phyloP scores from a whole-genome alignment of 2,113 vertebrate genomes.

The Ploceus nigricollis region DNA sequence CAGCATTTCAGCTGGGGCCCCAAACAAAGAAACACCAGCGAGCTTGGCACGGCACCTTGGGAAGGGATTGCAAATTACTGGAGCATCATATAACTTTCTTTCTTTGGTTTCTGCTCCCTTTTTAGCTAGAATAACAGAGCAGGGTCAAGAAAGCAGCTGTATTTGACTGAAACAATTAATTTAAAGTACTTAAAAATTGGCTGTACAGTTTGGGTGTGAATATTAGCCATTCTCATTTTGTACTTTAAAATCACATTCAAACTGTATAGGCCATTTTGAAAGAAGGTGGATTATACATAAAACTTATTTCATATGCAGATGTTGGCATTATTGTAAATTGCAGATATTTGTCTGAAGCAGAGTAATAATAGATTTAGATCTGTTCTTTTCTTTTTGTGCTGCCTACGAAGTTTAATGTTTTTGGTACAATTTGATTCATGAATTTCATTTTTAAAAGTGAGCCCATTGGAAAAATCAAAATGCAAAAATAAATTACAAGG shows the following conservation, averaged over 20 bases:
- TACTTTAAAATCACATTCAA: background rate
- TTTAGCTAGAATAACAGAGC: constrained; percentile 14
- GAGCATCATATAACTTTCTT: constrained; percentile 44
- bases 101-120: constrained; percentile 34
- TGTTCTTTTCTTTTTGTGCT: background rate
- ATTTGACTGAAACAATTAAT: constrained; percentile 26
- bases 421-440: background rate
- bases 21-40: background rate
- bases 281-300: background rate
- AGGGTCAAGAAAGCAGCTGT: constrained; percentile 8
- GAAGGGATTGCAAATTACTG: constrained; percentile 55
- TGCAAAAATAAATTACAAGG: background rate
- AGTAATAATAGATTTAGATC: background rate
- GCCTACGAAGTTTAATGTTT: background rate
- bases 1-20: constrained; percentile 19
- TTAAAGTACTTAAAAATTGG: background rate
- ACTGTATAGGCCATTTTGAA: background rate
- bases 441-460: background rate
- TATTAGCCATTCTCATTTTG: background rate
- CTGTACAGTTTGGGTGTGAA: background rate
- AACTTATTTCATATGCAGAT: background rate
- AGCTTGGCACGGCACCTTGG: constrained; percentile 38
- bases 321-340: background rate
- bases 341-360: background rate
- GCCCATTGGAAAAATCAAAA: background rate